Base-by-base conservation (phyloP, 2,113 vertebrate genomes). In the Eolophus roseicapilla region DNA sequence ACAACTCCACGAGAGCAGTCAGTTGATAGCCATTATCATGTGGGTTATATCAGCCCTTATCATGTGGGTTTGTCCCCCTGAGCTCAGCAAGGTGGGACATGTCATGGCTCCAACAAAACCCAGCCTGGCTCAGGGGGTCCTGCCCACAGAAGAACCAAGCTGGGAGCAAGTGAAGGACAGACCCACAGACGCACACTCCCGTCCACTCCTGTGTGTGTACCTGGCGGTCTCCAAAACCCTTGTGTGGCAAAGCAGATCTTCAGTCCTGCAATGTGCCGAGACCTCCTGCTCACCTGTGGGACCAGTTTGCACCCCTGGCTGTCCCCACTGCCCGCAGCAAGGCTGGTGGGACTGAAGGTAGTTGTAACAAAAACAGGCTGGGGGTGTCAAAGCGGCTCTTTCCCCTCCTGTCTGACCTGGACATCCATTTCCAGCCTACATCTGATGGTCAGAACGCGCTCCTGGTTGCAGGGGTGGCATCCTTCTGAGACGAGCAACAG, bases 1-100 rank as follows among this genome's bases (percentile, higher is more conserved):
- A 78, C 76, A 81, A 59, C 46, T 24, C 13, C 3, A 57, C 0
- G 3, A 83, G 55, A 86, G 13, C 6, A 67, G 24, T 8, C 43
- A 16, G 68, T 27, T 29, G 31, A 53, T 9, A 82, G 92, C 84
- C 95, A 86, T 91, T 75, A 33, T 71, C 70, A 52, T 39, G 70
- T 21, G 86, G 69, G 70, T 60, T 79, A 41, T 41, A 14, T 41
- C 41, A 82, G 92, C 84, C 95, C 88, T 91, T 75, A 33, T 75
- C 70, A 52, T 39, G 70, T 21, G 86, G 65, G 74, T 60, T 79
- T 0, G 0, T 17, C 29, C 41, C 65, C 43, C 52, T 44, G 83
- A 92, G 79, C 78, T 90, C 75, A 39, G 88, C 1, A 18, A 81
- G 85, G 82, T 87, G 93, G 49, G 65, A 76, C 2, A 3, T 16